Evolutionary conservation across 2,797 vertebrate genomes (phyloP).

Genomic region (Remorina albescens): DNA sequence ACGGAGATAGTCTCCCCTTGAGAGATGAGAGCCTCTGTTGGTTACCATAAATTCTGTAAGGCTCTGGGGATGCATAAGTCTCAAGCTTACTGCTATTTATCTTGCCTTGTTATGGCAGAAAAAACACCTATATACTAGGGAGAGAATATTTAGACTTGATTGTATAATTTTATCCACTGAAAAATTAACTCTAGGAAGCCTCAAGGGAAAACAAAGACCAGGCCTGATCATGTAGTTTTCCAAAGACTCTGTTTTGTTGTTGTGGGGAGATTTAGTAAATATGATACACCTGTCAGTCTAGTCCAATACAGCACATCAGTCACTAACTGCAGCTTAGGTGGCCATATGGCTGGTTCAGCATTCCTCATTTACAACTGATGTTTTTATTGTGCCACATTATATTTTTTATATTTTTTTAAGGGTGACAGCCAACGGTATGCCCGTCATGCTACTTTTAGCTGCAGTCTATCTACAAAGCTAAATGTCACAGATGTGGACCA

Average conservation of each 20-base stretch:
- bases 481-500: slow-evolving; percentile 74
- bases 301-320: not conserved
- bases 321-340: not conserved
- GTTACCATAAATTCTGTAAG: slow-evolving; percentile 50
- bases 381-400: slow-evolving; percentile 9
- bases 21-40: slow-evolving; percentile 68
- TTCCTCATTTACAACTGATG: not conserved
- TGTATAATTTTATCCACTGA: not conserved
- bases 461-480: slow-evolving; percentile 55
- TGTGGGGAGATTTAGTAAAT: not conserved
- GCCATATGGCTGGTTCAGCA: not conserved
- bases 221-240: slow-evolving; percentile 4
- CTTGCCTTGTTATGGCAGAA: slow-evolving; percentile 13
- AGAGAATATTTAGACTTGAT: slow-evolving; percentile 19
- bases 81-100: slow-evolving; percentile 29
- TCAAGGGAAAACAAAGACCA: not conserved
- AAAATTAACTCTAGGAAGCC: slow-evolving; percentile 2
- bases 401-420: too few relatives aligned
- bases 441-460: slow-evolving; percentile 45
- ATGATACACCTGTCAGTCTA: not conserved
- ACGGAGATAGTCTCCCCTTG: slow-evolving; percentile 55
- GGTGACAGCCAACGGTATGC: slow-evolving; percentile 7
- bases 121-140: not conserved
- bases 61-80: slow-evolving; percentile 26
- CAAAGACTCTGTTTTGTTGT: not conserved